Evolutionary conservation across 2,797 vertebrate genomes (phyloP).

Genomic region (Sebastolobus alascanus): DNA sequence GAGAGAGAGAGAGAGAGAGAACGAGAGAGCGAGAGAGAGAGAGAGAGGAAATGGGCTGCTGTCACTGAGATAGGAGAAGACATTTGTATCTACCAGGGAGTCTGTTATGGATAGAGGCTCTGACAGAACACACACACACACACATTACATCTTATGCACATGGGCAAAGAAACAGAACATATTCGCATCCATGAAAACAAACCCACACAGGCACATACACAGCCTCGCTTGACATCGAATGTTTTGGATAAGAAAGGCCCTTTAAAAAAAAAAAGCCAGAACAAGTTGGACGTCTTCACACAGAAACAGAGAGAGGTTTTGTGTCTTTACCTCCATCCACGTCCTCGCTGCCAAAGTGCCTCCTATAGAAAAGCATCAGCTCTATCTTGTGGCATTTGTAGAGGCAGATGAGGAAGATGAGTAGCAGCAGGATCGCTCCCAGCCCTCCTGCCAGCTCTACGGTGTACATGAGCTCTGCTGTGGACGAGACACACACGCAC

Average conservation of each 20-base stretch:
- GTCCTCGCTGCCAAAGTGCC: slow-evolving; percentile 97
- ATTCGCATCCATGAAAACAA: slow-evolving; percentile 6
- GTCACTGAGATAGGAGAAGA: slow-evolving; percentile 50
- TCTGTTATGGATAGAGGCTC: slow-evolving; percentile 39
- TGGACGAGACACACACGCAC: slow-evolving; percentile 67
- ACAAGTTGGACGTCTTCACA: neutral
- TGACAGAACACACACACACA: slow-evolving; percentile 21
- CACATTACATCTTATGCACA: neutral
- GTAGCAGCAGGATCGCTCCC: slow-evolving; percentile 96
- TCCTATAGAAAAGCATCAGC: slow-evolving; percentile 98
- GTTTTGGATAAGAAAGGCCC: slow-evolving; percentile 12
- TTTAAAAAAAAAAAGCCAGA: slow-evolving; percentile 9
- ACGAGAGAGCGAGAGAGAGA: neutral
- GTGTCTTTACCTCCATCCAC: slow-evolving; percentile 92
- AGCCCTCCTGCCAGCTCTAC: slow-evolving; percentile 98
- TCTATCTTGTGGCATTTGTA: slow-evolving; percentile 99
- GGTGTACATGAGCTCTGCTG: slow-evolving; percentile 98
- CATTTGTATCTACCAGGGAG: slow-evolving; percentile 52
- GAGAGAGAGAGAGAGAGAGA: slow-evolving; percentile 4
- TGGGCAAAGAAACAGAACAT: slow-evolving; percentile 15
- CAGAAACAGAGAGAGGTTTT: slow-evolving; percentile 1
- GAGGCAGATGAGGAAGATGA: slow-evolving; percentile 95
- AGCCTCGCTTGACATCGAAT: neutral
- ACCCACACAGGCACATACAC: slow-evolving; percentile 10
- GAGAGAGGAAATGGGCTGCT: slow-evolving; percentile 37